A percentile compares a stretch with the other conserved stretches of the same genome.
Evolutionary conservation across 2,113 vertebrate genomes (phyloP).

Genomic region (Corynorhinus townsendii): DNA sequence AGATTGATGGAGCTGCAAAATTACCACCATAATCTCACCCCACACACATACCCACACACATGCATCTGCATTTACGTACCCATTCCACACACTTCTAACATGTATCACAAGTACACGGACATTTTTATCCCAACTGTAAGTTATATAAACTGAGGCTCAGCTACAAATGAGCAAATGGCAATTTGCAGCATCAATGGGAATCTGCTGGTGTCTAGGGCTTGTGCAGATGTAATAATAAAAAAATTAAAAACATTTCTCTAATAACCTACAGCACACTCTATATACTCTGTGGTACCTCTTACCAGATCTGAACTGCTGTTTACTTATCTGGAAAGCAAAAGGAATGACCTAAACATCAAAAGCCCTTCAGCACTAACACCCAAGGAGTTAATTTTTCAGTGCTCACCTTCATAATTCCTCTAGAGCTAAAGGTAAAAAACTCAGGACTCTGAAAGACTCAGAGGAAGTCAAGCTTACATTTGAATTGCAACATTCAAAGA

Average conservation of each 20-base stretch:
- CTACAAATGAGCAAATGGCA: not conserved
- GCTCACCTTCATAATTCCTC: conserved; percentile 24
- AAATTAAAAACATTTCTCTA: not conserved
- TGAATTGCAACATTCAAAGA: conserved; percentile 3
- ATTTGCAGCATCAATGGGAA: not conserved
- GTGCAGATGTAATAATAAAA: not conserved
- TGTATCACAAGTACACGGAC: not conserved
- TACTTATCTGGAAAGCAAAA: not conserved
- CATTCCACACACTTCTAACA: not conserved
- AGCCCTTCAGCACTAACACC: not conserved
- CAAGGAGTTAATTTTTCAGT: conserved; percentile 9
- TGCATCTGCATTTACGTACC: not conserved
- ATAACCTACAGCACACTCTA: not conserved
- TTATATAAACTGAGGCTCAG: not conserved
- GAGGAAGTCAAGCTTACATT: conserved; percentile 21
- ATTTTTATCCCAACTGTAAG: not conserved
- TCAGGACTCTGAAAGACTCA: not conserved
- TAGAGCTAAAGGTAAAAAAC: not conserved
- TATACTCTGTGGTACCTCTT: not conserved
- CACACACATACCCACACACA: not conserved
- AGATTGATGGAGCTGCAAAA: not conserved
- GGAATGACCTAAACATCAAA: not conserved
- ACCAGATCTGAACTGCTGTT: not conserved
- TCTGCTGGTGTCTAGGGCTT: not conserved
- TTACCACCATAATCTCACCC: not conserved